Conservation (phyloP, 2,888 invertebrate genomes). For the Campoplex nolae region DNA sequence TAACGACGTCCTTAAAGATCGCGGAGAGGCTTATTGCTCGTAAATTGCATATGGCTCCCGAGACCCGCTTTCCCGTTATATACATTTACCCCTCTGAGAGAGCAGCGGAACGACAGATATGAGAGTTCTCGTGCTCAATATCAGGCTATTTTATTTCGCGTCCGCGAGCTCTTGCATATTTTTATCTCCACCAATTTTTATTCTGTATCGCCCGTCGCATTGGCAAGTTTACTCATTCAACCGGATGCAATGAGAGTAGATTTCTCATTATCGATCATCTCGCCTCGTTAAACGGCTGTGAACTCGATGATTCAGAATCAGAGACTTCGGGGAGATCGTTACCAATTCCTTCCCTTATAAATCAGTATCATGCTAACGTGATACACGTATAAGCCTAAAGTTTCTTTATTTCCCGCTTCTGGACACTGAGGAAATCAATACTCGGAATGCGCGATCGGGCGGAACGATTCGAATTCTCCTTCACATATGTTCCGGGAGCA, state of each 20-base stretch:
- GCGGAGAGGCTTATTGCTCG: slow-evolving; percentile 79
- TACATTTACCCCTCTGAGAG: slow-evolving; percentile 60
- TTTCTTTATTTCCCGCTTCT: slow-evolving; percentile 55
- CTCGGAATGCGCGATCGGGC: slow-evolving; percentile 64
- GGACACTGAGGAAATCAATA: slow-evolving; percentile 62
- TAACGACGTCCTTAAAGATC: slow-evolving; percentile 81
- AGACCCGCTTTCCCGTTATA: slow-evolving; percentile 79
- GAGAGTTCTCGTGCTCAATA: slow-evolving; percentile 55
- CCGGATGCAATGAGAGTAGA: slow-evolving; percentile 47
- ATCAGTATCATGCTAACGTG: slow-evolving; percentile 10
- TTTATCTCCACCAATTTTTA: slow-evolving; percentile 15
- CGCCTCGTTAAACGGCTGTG: slow-evolving; percentile 25
- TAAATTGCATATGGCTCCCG: slow-evolving; percentile 80
- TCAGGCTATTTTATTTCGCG: slow-evolving; percentile 35
- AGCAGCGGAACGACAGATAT: slow-evolving; percentile 55
- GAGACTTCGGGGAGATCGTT: slow-evolving; percentile 50
- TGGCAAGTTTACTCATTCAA: slow-evolving; percentile 22
- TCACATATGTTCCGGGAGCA: slow-evolving; percentile 43
- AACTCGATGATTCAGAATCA: slow-evolving; percentile 46
- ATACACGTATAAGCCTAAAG: slow-evolving; percentile 5
- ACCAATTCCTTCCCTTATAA: slow-evolving; percentile 53
- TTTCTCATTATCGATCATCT: slow-evolving; percentile 54
- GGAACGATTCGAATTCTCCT: slow-evolving; percentile 55
- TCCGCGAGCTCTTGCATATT: not conserved
- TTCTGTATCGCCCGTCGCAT: not conserved